These are phyloP conservation scores for Odontesthes bonariensis DNA, from an alignment of 2,113 vertebrate species.

Conservation along the genomic window DNA sequence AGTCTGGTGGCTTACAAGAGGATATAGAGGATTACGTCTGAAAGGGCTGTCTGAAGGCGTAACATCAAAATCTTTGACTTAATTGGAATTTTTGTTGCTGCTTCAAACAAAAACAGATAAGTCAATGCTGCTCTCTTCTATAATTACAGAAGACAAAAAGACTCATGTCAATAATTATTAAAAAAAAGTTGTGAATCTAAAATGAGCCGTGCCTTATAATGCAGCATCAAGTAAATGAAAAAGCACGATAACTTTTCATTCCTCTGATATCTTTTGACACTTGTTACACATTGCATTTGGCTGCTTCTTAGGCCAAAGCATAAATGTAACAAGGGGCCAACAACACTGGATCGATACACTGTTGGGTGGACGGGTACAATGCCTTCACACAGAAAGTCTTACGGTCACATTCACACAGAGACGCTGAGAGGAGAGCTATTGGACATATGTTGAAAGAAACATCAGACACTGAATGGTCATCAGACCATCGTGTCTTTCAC, in stretches of 20 bases:
- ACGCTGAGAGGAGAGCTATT: neutral
- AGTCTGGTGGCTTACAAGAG: too few relatives aligned
- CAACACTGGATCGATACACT: slow-evolving; percentile 27
- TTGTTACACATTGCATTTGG: slow-evolving; percentile 4
- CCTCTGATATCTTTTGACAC: neutral
- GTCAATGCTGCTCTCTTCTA: too few relatives aligned
- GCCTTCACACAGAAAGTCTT: neutral
- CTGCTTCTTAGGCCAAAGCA: neutral
- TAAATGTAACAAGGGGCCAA: neutral
- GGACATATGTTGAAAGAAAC: too few relatives aligned
- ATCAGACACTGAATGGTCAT: neutral
- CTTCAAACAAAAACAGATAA: neutral
- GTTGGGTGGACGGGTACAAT: neutral
- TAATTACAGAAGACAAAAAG: too few relatives aligned
- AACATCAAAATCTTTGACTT: neutral
- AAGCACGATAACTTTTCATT: slow-evolving; percentile 25
- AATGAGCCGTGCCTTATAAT: neutral
- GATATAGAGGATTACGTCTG: too few relatives aligned
- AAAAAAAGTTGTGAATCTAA: neutral
- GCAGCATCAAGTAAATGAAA: neutral
- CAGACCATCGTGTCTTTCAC: neutral
- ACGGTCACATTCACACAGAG: neutral
- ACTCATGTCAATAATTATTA: neutral
- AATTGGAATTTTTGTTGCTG: neutral
- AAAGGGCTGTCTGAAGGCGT: too few relatives aligned